These are phyloP conservation scores for Digitonthophagus gazella DNA, from an alignment of 2,888 invertebrate genomes.

Conservation along the genomic window DNA sequence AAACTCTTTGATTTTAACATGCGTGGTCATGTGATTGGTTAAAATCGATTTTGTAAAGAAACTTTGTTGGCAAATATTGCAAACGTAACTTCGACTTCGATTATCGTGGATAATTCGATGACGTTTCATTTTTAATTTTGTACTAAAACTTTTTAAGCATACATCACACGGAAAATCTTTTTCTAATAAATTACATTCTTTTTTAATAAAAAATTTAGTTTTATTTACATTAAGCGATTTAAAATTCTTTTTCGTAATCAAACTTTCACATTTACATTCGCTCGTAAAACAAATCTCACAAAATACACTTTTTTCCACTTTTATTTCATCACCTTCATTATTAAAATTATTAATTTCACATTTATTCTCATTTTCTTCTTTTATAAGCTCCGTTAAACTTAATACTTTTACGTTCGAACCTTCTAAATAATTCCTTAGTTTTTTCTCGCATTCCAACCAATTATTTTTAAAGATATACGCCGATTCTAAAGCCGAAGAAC, in stretches of 20 bases:
- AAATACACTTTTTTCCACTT: background rate
- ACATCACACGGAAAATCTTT: conserved; percentile 5
- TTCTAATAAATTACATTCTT: background rate
- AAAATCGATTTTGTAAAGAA: conserved; percentile 6
- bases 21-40: conserved; percentile 8
- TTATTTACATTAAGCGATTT: too few species aligned
- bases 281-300: conserved; percentile 1
- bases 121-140: background rate
- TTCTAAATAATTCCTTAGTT: background rate
- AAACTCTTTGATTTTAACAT: background rate
- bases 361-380: background rate
- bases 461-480: background rate
- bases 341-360: too few species aligned
- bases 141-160: conserved; percentile 5
- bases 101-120: background rate
- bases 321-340: conserved; percentile 1
- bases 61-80: background rate
- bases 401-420: background rate
- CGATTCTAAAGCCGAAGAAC: background rate
- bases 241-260: too few species aligned
- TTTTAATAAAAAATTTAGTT: too few species aligned
- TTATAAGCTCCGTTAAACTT: background rate
- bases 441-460: conserved; percentile 6
- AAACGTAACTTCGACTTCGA: background rate
- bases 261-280: too few species aligned